These are phyloP conservation scores for Scomber scombrus DNA, from an alignment of 2,113 vertebrate species.

Conservation along the genomic window DNA sequence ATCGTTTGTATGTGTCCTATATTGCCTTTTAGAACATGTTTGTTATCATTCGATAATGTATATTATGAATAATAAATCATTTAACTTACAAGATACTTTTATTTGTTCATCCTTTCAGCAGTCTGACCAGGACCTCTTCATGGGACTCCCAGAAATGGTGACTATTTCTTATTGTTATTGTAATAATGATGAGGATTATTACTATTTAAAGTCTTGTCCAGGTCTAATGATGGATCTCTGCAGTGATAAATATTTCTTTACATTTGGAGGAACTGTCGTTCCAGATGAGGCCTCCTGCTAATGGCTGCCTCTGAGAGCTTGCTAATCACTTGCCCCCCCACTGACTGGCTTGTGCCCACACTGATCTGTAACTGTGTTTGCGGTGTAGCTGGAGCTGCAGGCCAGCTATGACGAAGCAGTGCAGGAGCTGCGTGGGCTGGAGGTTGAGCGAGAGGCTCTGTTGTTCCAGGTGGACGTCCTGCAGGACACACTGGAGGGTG, in stretches of 20 bases:
- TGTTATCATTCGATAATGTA: too few relatives aligned
- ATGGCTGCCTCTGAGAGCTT: constrained; percentile 20
- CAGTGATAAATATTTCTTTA: constrained; percentile 15
- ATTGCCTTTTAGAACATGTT: too few relatives aligned
- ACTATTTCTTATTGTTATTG: constrained; percentile 15
- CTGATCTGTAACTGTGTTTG: constrained; percentile 51
- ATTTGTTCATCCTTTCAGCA: constrained; percentile 48
- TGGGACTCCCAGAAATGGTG: constrained; percentile 83
- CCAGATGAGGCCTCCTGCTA: background rate
- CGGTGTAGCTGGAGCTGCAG: constrained; percentile 82
- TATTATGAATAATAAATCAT: too few relatives aligned
- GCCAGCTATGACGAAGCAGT: constrained; percentile 81
- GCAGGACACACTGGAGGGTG: constrained; percentile 84
- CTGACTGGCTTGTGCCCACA: constrained; percentile 58
- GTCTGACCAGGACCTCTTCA: constrained; percentile 80
- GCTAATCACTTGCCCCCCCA: constrained; percentile 36
- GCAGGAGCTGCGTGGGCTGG: constrained; percentile 82
- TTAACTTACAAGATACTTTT: background rate
- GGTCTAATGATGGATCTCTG: background rate
- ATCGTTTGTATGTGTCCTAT: background rate
- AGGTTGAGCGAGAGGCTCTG: constrained; percentile 83
- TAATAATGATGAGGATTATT: background rate
- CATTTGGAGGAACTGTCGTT: constrained; percentile 28
- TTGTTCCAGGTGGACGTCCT: constrained; percentile 86
- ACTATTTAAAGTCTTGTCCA: background rate